Evolutionary conservation across 1,140 invertebrate species (phyloP).

Genomic region (Centruroides sculpturatus): DNA sequence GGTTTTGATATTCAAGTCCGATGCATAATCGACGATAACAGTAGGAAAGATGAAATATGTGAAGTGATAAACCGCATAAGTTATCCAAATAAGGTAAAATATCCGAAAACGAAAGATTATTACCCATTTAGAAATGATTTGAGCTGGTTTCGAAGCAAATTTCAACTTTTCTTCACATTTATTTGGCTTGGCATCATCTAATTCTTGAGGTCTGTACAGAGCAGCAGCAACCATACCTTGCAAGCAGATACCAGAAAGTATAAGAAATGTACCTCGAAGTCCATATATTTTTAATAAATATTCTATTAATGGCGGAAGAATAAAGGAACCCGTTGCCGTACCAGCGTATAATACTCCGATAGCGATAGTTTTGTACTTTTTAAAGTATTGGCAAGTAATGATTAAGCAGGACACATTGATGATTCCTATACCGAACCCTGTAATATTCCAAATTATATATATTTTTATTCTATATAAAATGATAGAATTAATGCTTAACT

Average conservation of each 20-base stretch:
- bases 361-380: conserved; percentile 2
- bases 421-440: too few relatives aligned
- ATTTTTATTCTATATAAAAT: too few relatives aligned
- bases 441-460: too few relatives aligned
- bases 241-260: conserved; percentile 24
- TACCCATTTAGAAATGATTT: too few relatives aligned
- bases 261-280: conserved; percentile 33
- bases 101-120: too few relatives aligned
- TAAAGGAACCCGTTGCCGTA: conserved; percentile 26
- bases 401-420: too few relatives aligned
- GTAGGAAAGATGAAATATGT: conserved; percentile 15
- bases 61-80: conserved; percentile 7
- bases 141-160: too few relatives aligned
- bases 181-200: too few relatives aligned
- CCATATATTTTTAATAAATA: conserved; percentile 8
- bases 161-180: too few relatives aligned
- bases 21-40: conserved; percentile 18
- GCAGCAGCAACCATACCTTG: conserved; percentile 9
- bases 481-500: too few relatives aligned
- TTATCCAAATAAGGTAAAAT: background rate
- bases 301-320: conserved; percentile 25
- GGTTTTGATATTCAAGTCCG: conserved; percentile 11
- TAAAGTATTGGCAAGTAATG: background rate
- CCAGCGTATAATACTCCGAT: conserved; percentile 23
- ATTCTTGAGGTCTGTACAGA: background rate